These are phyloP conservation scores for Tetramorium alpestre DNA, from an alignment of 1,140 invertebrate genomes.

Conservation along the genomic window DNA sequence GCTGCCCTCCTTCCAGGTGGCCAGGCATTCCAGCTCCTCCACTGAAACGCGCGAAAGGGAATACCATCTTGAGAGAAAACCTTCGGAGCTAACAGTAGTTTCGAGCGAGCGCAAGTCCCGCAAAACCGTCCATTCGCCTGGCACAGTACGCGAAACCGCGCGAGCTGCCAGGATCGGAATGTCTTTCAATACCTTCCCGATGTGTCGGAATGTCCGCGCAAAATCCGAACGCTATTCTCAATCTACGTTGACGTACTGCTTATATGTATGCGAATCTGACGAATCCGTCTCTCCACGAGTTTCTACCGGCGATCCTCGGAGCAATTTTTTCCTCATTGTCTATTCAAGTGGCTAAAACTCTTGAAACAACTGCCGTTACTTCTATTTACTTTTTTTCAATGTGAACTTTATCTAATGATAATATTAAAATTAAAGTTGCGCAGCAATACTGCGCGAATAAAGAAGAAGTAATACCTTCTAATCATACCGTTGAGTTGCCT, in stretches of 20 bases:
- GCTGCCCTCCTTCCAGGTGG: conserved; percentile 95
- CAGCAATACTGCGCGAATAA: not conserved
- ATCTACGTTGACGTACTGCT: not conserved
- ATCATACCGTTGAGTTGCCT: not conserved
- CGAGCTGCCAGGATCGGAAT: not conserved
- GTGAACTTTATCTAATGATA: not conserved
- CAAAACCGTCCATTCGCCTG: not conserved
- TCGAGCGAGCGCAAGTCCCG: not conserved
- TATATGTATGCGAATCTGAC: not conserved
- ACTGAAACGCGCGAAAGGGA: conserved; percentile 86
- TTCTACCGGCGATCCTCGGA: not conserved
- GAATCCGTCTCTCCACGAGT: not conserved
- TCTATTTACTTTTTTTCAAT: not conserved
- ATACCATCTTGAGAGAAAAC: not conserved
- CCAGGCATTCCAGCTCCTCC: conserved; percentile 94
- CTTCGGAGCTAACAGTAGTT: not conserved
- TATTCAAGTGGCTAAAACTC: not conserved
- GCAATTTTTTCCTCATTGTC: not conserved
- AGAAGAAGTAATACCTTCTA: too few species aligned
- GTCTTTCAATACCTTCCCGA: not conserved
- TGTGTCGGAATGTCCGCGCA: not conserved
- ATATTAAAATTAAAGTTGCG: not conserved
- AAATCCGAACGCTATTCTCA: not conserved
- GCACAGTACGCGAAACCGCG: not conserved
- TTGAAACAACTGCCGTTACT: not conserved